Percentiles rank a stretch among this genome's conserved stretches.
Conservation (phyloP, 53 echinoderm and acorn worm species). For the Stichopus horrens region DNA sequence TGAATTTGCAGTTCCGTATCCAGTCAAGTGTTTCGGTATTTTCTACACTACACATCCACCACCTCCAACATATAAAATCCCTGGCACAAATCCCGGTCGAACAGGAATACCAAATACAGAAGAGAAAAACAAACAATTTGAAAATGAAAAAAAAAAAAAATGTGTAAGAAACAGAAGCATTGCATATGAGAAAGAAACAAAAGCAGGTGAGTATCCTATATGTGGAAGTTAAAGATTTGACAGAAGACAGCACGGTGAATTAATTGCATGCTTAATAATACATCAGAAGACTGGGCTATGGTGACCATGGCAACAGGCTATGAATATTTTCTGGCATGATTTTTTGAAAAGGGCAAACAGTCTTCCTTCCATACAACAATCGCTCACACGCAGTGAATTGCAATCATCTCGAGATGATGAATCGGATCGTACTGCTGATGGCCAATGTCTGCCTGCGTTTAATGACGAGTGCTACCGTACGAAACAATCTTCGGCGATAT, state of each 20-base stretch:
- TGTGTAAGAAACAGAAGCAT: not conserved
- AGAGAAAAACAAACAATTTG: too few species aligned
- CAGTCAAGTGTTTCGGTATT: too few species aligned
- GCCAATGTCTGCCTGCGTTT: not conserved
- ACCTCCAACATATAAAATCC: too few species aligned
- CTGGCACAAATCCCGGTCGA: too few species aligned
- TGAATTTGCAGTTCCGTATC: too few species aligned
- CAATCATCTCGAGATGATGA: not conserved
- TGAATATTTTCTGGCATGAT: not conserved
- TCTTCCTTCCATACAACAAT: not conserved
- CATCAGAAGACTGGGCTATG: not conserved
- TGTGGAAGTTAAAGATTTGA: not conserved
- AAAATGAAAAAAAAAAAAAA: too few species aligned
- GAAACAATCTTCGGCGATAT: not conserved
- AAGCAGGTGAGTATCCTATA: not conserved
- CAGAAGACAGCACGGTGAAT: not conserved
- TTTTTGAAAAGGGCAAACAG: not conserved
- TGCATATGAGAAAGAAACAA: not conserved
- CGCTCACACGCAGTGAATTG: not conserved
- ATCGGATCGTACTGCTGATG: not conserved
- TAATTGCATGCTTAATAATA: slow-evolving; percentile 20
- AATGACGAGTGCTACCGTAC: not conserved
- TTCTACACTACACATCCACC: too few species aligned
- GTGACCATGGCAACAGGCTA: slow-evolving; percentile 30
- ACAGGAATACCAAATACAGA: too few species aligned